Conservation (phyloP, 2,888 invertebrate species). For the Timandra comae region DNA sequence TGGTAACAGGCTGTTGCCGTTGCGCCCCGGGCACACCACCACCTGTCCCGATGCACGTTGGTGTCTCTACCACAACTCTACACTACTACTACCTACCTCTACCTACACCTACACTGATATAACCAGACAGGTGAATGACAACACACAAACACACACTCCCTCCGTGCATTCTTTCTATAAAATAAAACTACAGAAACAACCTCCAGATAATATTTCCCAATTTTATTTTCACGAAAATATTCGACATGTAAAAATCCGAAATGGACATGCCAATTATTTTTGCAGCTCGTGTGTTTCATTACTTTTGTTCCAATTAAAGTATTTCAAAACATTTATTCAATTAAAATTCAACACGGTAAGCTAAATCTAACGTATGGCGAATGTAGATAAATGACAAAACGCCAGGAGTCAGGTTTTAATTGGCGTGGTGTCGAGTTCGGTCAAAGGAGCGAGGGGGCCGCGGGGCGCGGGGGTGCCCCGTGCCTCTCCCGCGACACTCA, state of each 20-base stretch:
- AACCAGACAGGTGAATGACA: no score
- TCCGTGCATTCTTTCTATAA: no score
- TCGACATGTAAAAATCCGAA: no score
- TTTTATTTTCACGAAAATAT: no score
- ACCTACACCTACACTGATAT: no score
- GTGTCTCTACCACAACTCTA: slow-evolving; percentile 13
- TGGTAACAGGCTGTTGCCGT: slow-evolving; percentile 40
- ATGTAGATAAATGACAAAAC: slow-evolving; percentile 39
- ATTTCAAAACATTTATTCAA: slow-evolving; percentile 34
- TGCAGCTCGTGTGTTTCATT: no score
- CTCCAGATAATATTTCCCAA: no score
- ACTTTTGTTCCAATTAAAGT: background rate
- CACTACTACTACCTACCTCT: no score
- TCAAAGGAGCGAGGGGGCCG: slow-evolving; percentile 22
- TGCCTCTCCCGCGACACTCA: slow-evolving; percentile 36
- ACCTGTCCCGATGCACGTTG: slow-evolving; percentile 57
- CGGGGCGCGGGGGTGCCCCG: slow-evolving; percentile 18
- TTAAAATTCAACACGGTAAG: slow-evolving; percentile 35
- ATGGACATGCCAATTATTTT: no score
- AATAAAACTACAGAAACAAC: no score
- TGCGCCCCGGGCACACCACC: slow-evolving; percentile 47
- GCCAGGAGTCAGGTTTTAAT: slow-evolving; percentile 62
- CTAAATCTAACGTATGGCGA: slow-evolving; percentile 36
- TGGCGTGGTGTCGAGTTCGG: slow-evolving; percentile 50
- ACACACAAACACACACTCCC: no score